Percentiles rank a stretch among this genome's conserved stretches.
Conservation (phyloP, 2,113 vertebrate species). For the Coracopsis vasa region DNA sequence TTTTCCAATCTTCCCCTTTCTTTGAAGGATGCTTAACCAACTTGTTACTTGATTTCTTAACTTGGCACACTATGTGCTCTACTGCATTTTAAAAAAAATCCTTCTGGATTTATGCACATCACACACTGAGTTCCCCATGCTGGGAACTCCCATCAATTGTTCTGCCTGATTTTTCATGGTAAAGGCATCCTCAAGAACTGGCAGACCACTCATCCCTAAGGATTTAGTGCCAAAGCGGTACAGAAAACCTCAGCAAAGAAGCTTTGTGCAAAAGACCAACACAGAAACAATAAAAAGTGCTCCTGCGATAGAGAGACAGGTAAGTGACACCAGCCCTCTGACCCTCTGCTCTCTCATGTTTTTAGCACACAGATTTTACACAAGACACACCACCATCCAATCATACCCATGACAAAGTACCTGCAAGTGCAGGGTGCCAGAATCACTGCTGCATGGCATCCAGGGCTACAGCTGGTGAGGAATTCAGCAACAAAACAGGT, state of each 20-base stretch:
- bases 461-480: background rate
- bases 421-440: background rate
- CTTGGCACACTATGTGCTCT: background rate
- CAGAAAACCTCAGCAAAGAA: background rate
- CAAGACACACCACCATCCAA: background rate
- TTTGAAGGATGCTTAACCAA: background rate
- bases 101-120: background rate
- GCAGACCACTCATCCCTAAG: background rate
- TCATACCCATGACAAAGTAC: background rate
- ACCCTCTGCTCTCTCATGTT: background rate
- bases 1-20: constrained; percentile 4
- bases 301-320: background rate
- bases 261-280: background rate
- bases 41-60: constrained; percentile 5
- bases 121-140: background rate
- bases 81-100: background rate
- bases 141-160: background rate
- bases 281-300: background rate
- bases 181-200: background rate
- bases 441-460: background rate
- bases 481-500: constrained; percentile 43
- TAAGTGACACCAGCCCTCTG: background rate
- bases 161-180: constrained; percentile 11
- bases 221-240: background rate
- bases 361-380: background rate